phyloP scores from a whole-genome alignment of 1,140 invertebrate species.

The Bicyclus anynana region DNA sequence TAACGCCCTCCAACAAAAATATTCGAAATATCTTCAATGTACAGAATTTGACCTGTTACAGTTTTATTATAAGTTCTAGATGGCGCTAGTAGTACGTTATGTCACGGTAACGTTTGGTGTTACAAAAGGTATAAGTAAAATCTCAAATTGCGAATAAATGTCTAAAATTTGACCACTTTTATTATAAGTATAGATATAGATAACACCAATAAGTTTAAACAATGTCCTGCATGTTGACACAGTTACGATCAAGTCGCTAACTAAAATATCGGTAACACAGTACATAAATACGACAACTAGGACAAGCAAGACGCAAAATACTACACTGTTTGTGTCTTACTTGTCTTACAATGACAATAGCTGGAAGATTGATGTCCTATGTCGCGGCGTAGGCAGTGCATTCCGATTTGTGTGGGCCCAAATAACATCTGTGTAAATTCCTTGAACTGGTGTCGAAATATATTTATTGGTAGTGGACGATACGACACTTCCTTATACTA shows the following conservation, averaged over 20 bases:
- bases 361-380: constrained; percentile 40
- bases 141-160: too few relatives aligned
- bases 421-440: constrained; percentile 54
- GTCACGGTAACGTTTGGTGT: too few relatives aligned
- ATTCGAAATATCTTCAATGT: too few relatives aligned
- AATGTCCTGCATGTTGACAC: neutral
- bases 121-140: too few relatives aligned
- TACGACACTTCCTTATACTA: constrained; percentile 22
- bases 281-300: constrained; percentile 19
- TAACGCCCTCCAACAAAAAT: too few relatives aligned
- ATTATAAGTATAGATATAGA: too few relatives aligned
- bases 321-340: constrained; percentile 22
- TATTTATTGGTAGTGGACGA: constrained; percentile 36
- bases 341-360: constrained; percentile 43
- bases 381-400: constrained; percentile 46
- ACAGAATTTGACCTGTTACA: too few relatives aligned
- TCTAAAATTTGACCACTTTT: too few relatives aligned
- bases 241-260: neutral
- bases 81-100: too few relatives aligned
- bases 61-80: too few relatives aligned
- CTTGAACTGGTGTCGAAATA: constrained; percentile 34
- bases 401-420: constrained; percentile 54
- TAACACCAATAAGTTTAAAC: too few relatives aligned
- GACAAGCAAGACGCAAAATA: neutral
- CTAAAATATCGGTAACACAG: neutral